These are phyloP conservation scores for Schizotus pectinicornis DNA, from an alignment of 2,888 invertebrate species.

Conservation along the genomic window DNA sequence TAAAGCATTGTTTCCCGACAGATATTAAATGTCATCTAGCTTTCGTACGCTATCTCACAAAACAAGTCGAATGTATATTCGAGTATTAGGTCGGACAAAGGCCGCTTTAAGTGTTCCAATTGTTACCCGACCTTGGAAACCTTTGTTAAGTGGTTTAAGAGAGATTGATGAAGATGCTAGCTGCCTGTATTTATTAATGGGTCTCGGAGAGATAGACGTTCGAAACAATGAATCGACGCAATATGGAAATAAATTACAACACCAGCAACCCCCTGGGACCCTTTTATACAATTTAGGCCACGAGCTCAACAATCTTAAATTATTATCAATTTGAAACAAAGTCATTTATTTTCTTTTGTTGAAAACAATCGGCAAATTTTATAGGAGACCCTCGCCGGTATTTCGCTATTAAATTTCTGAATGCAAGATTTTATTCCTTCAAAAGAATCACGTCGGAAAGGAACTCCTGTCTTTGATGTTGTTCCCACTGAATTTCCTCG, in stretches of 20 bases:
- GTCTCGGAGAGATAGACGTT: conserved; percentile 25
- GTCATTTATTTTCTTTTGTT: conserved; percentile 1
- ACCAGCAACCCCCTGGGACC: conserved; percentile 1
- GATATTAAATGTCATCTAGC: conserved; percentile 40
- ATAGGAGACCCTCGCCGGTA: too few relatives aligned
- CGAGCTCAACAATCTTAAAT: conserved; percentile 8
- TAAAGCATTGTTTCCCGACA: conserved; percentile 37
- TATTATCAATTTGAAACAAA: conserved; percentile 18
- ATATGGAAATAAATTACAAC: conserved; percentile 32
- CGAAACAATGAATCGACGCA: conserved; percentile 32
- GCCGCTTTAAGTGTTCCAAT: conserved; percentile 35
- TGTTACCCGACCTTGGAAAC: conserved; percentile 32
- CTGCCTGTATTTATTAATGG: conserved; percentile 32
- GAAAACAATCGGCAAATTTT: conserved; percentile 2
- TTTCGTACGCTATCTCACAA: conserved; percentile 23
- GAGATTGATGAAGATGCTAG: conserved; percentile 37
- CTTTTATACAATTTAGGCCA: conserved; percentile 7
- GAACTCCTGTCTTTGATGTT: too few relatives aligned
- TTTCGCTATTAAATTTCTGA: too few relatives aligned
- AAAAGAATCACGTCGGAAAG: too few relatives aligned
- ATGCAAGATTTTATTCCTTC: too few relatives aligned
- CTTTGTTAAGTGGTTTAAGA: conserved; percentile 38
- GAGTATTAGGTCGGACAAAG: conserved; percentile 30
- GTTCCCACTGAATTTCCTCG: conserved; percentile 2
- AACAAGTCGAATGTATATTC: conserved; percentile 30